These are phyloP conservation scores for Bactericera cockerelli DNA, from an alignment of 1,140 invertebrate species.

Conservation along the genomic window DNA sequence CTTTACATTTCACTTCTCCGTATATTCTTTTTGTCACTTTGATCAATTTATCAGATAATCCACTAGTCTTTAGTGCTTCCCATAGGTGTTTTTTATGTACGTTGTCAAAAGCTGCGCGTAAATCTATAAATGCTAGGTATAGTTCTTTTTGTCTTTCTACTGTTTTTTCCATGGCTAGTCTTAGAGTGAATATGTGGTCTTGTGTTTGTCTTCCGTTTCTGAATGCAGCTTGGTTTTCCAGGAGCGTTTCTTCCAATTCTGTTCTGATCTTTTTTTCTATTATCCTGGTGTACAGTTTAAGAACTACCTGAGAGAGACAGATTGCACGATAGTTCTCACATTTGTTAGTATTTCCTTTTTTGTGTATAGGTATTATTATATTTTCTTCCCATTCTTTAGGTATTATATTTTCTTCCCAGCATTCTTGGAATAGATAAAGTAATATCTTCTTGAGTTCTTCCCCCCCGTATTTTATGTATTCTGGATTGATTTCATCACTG, in stretches of 20 bases:
- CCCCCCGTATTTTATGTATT: neutral
- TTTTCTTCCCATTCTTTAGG: neutral
- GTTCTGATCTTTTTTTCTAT: neutral
- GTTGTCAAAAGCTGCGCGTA: conserved; percentile 14
- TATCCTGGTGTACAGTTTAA: neutral
- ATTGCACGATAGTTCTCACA: neutral
- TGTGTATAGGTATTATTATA: neutral
- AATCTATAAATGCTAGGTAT: conserved; percentile 5
- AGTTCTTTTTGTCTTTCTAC: conserved; percentile 1
- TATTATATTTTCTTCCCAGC: neutral
- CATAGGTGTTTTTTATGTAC: conserved; percentile 14
- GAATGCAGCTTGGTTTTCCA: neutral
- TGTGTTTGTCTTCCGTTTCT: neutral
- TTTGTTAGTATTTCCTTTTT: neutral
- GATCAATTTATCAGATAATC: neutral
- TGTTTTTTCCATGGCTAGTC: neutral
- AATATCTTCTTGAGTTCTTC: neutral
- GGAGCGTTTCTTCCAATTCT: neutral
- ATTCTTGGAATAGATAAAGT: neutral
- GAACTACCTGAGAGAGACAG: neutral
- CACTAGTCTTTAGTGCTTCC: conserved; percentile 5
- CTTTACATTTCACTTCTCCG: conserved; percentile 1
- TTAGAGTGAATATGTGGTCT: neutral
- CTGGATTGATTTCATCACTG: neutral
- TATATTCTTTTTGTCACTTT: conserved; percentile 11